These are phyloP conservation scores for Enchytraeus crypticus DNA, from an alignment of 2,888 invertebrate species.

Conservation along the genomic window DNA sequence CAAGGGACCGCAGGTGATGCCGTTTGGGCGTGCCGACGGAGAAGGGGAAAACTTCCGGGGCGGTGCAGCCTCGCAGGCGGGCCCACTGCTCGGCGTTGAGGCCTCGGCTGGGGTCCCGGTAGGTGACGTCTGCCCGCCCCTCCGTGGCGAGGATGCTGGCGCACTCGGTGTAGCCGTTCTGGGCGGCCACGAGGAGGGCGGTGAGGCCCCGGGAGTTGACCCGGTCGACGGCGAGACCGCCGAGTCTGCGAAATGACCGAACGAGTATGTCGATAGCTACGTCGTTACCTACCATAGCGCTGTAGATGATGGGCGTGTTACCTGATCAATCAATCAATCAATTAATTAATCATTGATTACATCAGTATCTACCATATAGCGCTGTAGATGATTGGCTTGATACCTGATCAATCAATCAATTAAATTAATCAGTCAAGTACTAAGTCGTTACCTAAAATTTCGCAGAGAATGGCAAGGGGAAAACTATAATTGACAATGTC, in stretches of 20 bases:
- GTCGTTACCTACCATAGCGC: constrained; percentile 42
- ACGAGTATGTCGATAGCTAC: constrained; percentile 39
- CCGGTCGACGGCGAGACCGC: constrained; percentile 42
- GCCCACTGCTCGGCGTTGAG: constrained; percentile 41
- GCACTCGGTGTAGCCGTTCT: constrained; percentile 38
- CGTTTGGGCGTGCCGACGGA: not conserved
- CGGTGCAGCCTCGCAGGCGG: constrained; percentile 3
- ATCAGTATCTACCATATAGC: not conserved
- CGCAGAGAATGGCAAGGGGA: too few relatives aligned
- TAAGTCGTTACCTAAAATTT: too few relatives aligned
- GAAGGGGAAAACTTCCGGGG: constrained; percentile 1
- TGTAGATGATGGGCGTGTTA: constrained; percentile 42
- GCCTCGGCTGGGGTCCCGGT: constrained; percentile 32
- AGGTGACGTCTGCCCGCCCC: constrained; percentile 36
- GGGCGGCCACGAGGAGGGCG: constrained; percentile 40
- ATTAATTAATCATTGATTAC: not conserved
- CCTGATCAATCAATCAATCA: constrained; percentile 30
- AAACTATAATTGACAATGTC: too few relatives aligned
- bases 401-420: too few relatives aligned
- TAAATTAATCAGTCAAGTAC: too few relatives aligned
- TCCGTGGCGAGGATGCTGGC: constrained; percentile 40
- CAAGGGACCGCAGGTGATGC: too few relatives aligned
- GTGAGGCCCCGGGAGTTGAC: constrained; percentile 41
- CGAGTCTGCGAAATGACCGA: constrained; percentile 40
- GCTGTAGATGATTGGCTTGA: too few relatives aligned